Evolutionary conservation across 2,888 invertebrate species (phyloP), one percentile per base, ranked within the genome.

Genomic region (Nomada ruficornis): DNA sequence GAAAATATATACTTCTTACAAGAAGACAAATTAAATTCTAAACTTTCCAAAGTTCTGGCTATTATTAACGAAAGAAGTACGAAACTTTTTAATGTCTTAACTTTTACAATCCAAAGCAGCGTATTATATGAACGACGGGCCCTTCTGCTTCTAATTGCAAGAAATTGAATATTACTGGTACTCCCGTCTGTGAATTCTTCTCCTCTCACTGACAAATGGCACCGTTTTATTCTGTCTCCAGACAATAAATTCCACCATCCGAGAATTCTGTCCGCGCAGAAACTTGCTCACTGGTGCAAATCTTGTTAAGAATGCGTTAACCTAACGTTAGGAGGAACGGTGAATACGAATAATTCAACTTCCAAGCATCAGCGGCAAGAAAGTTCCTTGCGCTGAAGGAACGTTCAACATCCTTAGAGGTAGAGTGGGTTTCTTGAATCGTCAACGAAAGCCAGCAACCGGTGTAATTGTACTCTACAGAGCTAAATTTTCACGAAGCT

Each of bases 311-410:
- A 69, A 65, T 65, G 42, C 59, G 59, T 74, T 77, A 65, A 50
- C 42, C 26, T 15, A 77, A 74, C 29, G 18, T 23, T 23, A 20
- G 13, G 36, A 57, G 42, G 20, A 70, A 59, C 15, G 50, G 44
- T 29, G 64, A 44, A 65, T 65, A 60, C 64, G 59, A 65, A 77
- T 74, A 77, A 77, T 74, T 59, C 52, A 74, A 65, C 10, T 77
- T 77, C 29, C 29, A 42, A 42, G 75, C 50, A 73, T 65, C 75
- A 73, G 59, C 59, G 64, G 64, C 59, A 64, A 57, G 18, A 57
- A 50, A 57, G 64, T 68, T 52, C 36, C 47, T 59, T 20, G 36
- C 11, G 15, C 29, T 57, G 62, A 52, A 47, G 36, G 42, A 55
- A 47, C 55, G 15, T 60, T 20, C 36, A 26, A 44, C 60, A 29